A percentile compares a stretch with the other conserved stretches of the same genome.
These are phyloP conservation scores for Sciurus niger DNA, from an alignment of 2,113 vertebrate species.

Conservation along the genomic window DNA sequence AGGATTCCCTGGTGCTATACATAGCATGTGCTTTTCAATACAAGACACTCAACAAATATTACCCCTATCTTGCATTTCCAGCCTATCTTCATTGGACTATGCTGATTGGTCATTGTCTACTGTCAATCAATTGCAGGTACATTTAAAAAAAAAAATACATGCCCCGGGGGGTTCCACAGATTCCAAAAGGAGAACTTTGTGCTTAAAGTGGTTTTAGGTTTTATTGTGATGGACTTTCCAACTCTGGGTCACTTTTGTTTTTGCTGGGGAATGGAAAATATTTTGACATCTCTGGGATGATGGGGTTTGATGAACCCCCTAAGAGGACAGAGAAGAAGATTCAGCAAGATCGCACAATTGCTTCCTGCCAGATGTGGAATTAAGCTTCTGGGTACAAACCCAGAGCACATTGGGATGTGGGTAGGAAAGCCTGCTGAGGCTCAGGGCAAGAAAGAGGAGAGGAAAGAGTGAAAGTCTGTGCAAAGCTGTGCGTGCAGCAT, in stretches of 20 bases:
- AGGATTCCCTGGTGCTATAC: neutral
- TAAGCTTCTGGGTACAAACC: conserved; percentile 66
- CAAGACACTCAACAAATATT: neutral
- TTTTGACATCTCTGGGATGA: conserved; percentile 70
- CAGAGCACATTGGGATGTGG: conserved; percentile 50
- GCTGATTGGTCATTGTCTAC: neutral
- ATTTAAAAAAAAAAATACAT: too few species aligned
- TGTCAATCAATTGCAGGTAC: too few species aligned
- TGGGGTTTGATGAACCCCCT: conserved; percentile 66
- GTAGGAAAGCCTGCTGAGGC: neutral
- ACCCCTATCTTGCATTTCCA: neutral
- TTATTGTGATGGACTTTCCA: conserved; percentile 38
- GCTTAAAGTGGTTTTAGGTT: neutral
- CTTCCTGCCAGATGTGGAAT: conserved; percentile 79
- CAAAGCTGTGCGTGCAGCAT: neutral
- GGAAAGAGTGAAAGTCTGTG: neutral
- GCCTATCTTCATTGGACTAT: neutral
- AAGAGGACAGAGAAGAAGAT: conserved; percentile 61
- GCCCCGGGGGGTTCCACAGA: neutral
- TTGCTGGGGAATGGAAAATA: conserved; percentile 66
- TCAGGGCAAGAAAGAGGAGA: too few species aligned
- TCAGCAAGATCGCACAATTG: conserved; percentile 69
- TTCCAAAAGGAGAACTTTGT: neutral
- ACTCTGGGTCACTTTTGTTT: conserved; percentile 51
- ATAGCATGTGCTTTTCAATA: neutral